Percentiles rank a stretch among this genome's conserved stretches.
These are phyloP conservation scores for Perizoma affinitatum DNA, from an alignment of 2,888 invertebrate species.

Conservation along the genomic window DNA sequence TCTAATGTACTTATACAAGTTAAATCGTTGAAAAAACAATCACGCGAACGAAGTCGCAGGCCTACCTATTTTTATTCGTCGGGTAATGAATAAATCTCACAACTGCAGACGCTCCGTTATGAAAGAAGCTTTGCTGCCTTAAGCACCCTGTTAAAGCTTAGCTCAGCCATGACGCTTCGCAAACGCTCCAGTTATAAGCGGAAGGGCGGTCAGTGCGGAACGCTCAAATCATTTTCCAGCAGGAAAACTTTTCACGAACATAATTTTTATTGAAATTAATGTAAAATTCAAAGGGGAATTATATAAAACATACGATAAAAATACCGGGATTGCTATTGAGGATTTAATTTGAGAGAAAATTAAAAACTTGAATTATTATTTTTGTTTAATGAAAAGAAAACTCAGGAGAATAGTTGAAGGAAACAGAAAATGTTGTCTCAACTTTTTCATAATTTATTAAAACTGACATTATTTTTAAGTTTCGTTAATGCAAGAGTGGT, in stretches of 20 bases:
- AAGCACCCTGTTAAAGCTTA: slow-evolving; percentile 37
- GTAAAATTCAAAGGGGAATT: not conserved
- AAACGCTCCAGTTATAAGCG: slow-evolving; percentile 57
- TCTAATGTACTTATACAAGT: no score
- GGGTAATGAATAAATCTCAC: slow-evolving; percentile 3
- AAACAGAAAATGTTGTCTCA: not conserved
- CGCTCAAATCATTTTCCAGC: slow-evolving; percentile 34
- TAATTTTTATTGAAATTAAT: slow-evolving; percentile 2
- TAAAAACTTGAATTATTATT: no score
- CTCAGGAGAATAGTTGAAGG: not conserved
- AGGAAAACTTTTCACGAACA: slow-evolving; percentile 28
- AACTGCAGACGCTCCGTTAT: slow-evolving; percentile 12
- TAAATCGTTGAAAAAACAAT: no score
- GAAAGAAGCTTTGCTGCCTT: slow-evolving; percentile 33
- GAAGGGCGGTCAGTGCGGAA: slow-evolving; percentile 54
- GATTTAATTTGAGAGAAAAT: slow-evolving; percentile 2
- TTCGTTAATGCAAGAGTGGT: slow-evolving; percentile 14
- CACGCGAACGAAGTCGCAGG: not conserved
- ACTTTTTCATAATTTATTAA: not conserved
- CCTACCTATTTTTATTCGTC: no score
- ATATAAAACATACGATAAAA: not conserved
- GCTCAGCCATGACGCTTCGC: slow-evolving; percentile 38
- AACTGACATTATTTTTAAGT: slow-evolving; percentile 10
- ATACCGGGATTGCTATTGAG: not conserved
- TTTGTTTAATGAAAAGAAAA: not conserved